Conservation (phyloP, 2,113 vertebrate species). For the Limnothrissa miodon region DNA sequence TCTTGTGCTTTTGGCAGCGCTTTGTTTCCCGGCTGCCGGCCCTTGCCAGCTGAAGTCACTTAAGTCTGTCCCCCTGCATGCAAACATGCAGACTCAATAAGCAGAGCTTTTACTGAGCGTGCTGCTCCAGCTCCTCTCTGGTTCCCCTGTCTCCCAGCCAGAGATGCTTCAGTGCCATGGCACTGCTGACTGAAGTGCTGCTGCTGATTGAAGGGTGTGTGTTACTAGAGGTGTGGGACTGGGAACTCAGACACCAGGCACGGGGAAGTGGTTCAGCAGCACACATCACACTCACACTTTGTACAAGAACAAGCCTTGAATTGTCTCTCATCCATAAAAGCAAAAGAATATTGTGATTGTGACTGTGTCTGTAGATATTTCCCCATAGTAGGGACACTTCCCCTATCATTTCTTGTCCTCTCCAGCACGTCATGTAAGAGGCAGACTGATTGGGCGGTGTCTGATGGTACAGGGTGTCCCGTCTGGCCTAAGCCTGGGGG, state of each 20-base stretch:
- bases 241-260: not conserved
- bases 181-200: not conserved
- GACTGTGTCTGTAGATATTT: not conserved
- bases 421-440: not conserved
- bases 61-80: not conserved
- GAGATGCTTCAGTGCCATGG: slow-evolving; percentile 3
- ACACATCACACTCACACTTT: not conserved
- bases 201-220: slow-evolving; percentile 3
- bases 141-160: not conserved
- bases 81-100: slow-evolving; percentile 3
- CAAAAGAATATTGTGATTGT: no score
- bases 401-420: not conserved
- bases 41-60: slow-evolving; percentile 8
- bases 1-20: not conserved
- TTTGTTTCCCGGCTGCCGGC: not conserved
- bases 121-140: not conserved
- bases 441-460: not conserved
- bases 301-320: not conserved
- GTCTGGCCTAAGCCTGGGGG: not conserved
- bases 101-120: slow-evolving; percentile 1
- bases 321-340: no score
- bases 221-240: not conserved
- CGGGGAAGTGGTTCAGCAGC: not conserved
- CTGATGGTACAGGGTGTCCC: slow-evolving; percentile 1
- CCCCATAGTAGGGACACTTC: no score